Evolutionary conservation across 1,140 invertebrate species (phyloP).

Genomic region (Drosophila malerkotliana): DNA sequence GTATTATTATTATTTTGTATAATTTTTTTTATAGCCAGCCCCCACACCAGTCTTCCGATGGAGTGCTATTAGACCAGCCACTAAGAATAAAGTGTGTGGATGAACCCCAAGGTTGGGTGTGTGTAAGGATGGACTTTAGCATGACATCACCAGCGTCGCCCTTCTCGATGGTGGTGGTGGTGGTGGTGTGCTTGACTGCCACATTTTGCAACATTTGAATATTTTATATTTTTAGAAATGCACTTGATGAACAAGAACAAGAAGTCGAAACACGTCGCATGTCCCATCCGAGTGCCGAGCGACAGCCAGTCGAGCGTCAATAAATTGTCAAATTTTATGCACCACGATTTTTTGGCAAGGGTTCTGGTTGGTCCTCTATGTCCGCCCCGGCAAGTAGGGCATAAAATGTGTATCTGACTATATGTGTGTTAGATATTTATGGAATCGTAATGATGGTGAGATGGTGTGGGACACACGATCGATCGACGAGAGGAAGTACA

Average conservation of each 20-base stretch:
- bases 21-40: constrained; percentile 51
- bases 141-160: constrained; percentile 29
- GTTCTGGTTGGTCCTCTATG: constrained; percentile 22
- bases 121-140: constrained; percentile 32
- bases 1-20: constrained; percentile 60
- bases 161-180: constrained; percentile 17
- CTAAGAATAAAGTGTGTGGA: constrained; percentile 38
- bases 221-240: constrained; percentile 63
- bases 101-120: constrained; percentile 42
- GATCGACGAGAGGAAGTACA: not conserved
- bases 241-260: constrained; percentile 40
- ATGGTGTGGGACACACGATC: not conserved
- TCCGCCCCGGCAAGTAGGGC: constrained; percentile 37
- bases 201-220: constrained; percentile 65
- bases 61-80: constrained; percentile 41
- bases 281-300: constrained; percentile 21
- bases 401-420: constrained; percentile 34
- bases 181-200: constrained; percentile 26
- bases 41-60: constrained; percentile 37
- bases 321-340: constrained; percentile 83
- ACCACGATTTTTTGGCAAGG: constrained; percentile 70
- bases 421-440: constrained; percentile 18
- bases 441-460: not conserved
- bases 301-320: constrained; percentile 68
- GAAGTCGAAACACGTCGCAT: constrained; percentile 14